Base-by-base conservation (phyloP, 2,888 invertebrate species). In the Caenorhabditis sp. region DNA sequence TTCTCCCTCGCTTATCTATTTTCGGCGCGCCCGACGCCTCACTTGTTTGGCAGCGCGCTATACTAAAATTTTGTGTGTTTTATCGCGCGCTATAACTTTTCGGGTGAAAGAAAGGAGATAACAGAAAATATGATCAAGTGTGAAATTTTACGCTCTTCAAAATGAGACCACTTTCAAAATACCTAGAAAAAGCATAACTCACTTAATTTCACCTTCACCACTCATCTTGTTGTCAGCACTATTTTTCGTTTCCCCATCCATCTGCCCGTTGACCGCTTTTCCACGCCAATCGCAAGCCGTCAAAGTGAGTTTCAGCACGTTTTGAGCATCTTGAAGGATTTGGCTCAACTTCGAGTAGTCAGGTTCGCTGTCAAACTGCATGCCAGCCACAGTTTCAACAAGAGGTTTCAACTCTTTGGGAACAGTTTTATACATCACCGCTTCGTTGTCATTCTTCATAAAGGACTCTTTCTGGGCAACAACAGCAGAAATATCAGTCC, bases 381-480 rank as follows among this genome's bases (percentile, higher is more conserved):
- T 38, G 14, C 7, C 20, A 1, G 12, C 5, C 3, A 65, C 20
- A 12, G 5, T 8, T 1, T 36, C 57, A 25, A 65, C 53, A 7
- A 43, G 23, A 5, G 17, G 0, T 21, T 31, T n/a, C 21, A 65
- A 7, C 2, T n/a, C 21, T 5, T 26, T 49, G 17, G 65, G 65
- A 4, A 59, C 52, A 14, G 23, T 25, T 43, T 43, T 43, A 43
- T 17, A 43, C 43, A 43, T 43, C 10, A 17, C 26, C 1, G 17
- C 20, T 54, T 52, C 27, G 27, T 38, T 25, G 26, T 43, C 43
- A 43, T 66, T 64, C 36, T 52, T 64, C 64, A 64, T 64, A 23
- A 64, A 64, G 0, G 2, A 7, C 7, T 64, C 64, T 20, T 64
- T 64, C 8, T 5, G 20, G 1, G 8, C 21, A 1, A 52, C 14